Percentiles rank a stretch among this genome's conserved stretches.
These are phyloP conservation scores for Macroramphosus scolopax DNA, from an alignment of 2,797 vertebrate species.

Conservation along the genomic window DNA sequence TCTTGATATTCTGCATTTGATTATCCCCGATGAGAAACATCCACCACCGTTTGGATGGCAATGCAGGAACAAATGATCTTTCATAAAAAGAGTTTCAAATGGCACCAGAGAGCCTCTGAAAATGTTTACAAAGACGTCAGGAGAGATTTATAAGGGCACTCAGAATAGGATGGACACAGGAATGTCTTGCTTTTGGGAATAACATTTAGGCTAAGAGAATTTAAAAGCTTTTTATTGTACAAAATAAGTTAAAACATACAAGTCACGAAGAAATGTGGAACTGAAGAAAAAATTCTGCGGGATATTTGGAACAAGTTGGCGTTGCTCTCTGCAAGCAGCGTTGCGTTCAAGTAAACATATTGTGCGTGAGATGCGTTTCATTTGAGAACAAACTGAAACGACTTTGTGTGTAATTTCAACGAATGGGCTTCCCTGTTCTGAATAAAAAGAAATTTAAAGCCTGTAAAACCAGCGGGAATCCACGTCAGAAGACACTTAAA, in stretches of 20 bases:
- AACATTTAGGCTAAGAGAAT: slow-evolving; percentile 54
- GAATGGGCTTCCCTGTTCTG: slow-evolving; percentile 48
- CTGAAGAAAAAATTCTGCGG: slow-evolving; percentile 24
- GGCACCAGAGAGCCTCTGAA: slow-evolving; percentile 69
- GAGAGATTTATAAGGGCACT: slow-evolving; percentile 79
- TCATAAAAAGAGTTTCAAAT: slow-evolving; percentile 64
- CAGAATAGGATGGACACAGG: slow-evolving; percentile 68
- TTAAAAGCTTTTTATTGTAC: slow-evolving; percentile 67
- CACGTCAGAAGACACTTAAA: slow-evolving; percentile 61
- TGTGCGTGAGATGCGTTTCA: background rate
- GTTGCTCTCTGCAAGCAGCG: slow-evolving; percentile 55
- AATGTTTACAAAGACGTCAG: slow-evolving; percentile 81
- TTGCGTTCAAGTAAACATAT: slow-evolving; percentile 69
- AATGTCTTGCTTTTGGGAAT: slow-evolving; percentile 66
- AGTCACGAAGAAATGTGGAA: slow-evolving; percentile 39
- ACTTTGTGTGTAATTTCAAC: slow-evolving; percentile 23
- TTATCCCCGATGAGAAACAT: slow-evolving; percentile 55
- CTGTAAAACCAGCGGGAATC: slow-evolving; percentile 64
- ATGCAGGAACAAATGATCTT: slow-evolving; percentile 67
- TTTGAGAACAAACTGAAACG: too few relatives aligned
- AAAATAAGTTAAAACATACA: slow-evolving; percentile 76
- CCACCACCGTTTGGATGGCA: slow-evolving; percentile 58
- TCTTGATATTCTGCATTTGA: slow-evolving; percentile 52
- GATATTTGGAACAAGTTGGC: slow-evolving; percentile 27
- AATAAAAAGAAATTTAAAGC: slow-evolving; percentile 47